Evolutionary conservation across 1,140 invertebrate species (phyloP).

Genomic region (Geopemphigus sp.): DNA sequence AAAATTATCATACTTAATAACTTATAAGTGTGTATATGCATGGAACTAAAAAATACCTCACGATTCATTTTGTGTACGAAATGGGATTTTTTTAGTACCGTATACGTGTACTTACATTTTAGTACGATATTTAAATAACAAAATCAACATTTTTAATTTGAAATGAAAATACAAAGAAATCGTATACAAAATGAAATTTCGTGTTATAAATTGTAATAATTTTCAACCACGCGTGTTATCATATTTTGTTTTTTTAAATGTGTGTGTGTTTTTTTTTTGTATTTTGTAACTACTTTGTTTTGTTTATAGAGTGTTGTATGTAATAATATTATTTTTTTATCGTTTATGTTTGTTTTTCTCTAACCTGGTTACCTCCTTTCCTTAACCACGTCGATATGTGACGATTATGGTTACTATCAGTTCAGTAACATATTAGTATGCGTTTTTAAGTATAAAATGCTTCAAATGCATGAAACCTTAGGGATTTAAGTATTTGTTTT

Average conservation of each 20-base stretch:
- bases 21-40: neutral
- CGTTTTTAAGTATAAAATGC: too few relatives aligned
- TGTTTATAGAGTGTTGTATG: neutral
- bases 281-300: neutral
- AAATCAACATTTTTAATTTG: neutral
- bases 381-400: neutral
- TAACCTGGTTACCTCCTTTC: neutral
- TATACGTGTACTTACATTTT: neutral
- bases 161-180: neutral
- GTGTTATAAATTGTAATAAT: too few relatives aligned
- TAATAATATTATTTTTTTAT: conserved; percentile 18
- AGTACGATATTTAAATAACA: neutral
- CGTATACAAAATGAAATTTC: neutral
- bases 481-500: too few relatives aligned
- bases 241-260: neutral
- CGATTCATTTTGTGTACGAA: neutral
- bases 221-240: neutral
- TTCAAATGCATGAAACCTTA: too few relatives aligned
- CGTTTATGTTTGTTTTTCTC: conserved; percentile 4
- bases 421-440: too few relatives aligned
- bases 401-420: too few relatives aligned
- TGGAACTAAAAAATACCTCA: neutral
- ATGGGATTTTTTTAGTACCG: neutral
- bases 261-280: neutral
- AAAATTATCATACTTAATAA: neutral